phyloP scores from a whole-genome alignment of 2,888 invertebrate species.

The Hylaea fasciaria region DNA sequence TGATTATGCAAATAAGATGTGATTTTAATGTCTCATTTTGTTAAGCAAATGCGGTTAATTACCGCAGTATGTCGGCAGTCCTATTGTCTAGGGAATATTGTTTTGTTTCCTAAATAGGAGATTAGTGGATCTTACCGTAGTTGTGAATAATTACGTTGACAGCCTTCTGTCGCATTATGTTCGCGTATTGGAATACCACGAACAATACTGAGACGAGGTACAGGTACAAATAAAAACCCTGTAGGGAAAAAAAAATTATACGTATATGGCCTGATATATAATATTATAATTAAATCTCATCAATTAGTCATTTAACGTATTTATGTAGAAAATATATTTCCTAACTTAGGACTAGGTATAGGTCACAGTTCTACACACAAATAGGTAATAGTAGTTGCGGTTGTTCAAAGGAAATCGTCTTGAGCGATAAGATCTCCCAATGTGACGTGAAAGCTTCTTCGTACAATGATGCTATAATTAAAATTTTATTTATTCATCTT shows the following conservation, averaged over 20 bases:
- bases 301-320: no score
- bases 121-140: slow-evolving; percentile 65
- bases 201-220: slow-evolving; percentile 91
- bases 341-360: no score
- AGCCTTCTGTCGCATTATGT: slow-evolving; percentile 87
- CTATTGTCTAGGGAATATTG: slow-evolving; percentile 46
- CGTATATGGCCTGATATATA: background rate
- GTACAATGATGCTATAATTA: no score
- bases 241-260: slow-evolving; percentile 48
- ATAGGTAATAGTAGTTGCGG: no score
- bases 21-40: slow-evolving; percentile 84
- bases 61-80: slow-evolving; percentile 51
- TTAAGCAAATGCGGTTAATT: slow-evolving; percentile 81
- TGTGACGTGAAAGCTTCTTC: no score
- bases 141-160: slow-evolving; percentile 85
- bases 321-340: no score
- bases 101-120: slow-evolving; percentile 39
- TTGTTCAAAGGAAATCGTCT: no score
- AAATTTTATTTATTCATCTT: no score
- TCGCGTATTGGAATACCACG: slow-evolving; percentile 89
- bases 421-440: no score
- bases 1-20: slow-evolving; percentile 83
- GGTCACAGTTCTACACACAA: no score
- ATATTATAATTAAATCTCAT: background rate
- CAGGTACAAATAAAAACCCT: slow-evolving; percentile 94